A percentile compares a stretch with the other conserved stretches of the same genome.
Evolutionary conservation across 2,888 invertebrate species (phyloP).

Genomic region (Emmelina monodactyla): DNA sequence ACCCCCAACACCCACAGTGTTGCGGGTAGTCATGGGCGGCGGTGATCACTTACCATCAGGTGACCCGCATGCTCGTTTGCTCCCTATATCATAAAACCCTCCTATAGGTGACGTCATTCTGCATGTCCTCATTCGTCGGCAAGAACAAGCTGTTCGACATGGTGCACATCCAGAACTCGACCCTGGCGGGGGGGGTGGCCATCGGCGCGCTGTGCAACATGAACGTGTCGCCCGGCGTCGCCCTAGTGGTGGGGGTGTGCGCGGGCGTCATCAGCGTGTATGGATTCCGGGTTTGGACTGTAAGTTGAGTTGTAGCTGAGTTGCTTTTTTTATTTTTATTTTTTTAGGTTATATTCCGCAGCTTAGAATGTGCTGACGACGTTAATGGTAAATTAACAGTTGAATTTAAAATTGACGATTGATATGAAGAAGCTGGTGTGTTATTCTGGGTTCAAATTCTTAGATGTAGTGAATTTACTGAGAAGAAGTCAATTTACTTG

Average conservation of each 20-base stretch:
- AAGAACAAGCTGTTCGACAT: conserved; percentile 82
- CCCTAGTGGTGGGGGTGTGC: conserved; percentile 78
- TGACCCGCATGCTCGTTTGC: no score
- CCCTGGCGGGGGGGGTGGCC: conserved; percentile 92
- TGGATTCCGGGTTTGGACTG: conserved; percentile 81
- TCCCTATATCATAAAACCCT: no score
- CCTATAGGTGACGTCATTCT: conserved; percentile 77
- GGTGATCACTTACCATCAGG: no score
- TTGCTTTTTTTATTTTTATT: neutral
- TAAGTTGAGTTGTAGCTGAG: conserved; percentile 34
- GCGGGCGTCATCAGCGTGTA: conserved; percentile 82
- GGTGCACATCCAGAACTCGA: conserved; percentile 95
- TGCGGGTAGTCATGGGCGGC: no score
- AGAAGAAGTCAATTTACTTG: no score
- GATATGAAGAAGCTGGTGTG: no score
- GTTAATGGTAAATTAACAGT: no score
- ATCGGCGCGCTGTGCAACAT: conserved; percentile 86
- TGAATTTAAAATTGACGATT: no score
- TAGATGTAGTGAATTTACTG: no score
- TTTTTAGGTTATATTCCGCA: neutral
- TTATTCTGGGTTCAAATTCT: no score
- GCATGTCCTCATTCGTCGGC: conserved; percentile 79
- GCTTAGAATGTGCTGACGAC: no score
- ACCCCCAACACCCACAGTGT: no score
- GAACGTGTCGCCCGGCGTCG: conserved; percentile 84